A percentile compares a stretch with the other conserved stretches of the same genome.
These are phyloP conservation scores for Apodemia hepburni DNA, from an alignment of 2,888 invertebrate genomes.

Conservation along the genomic window DNA sequence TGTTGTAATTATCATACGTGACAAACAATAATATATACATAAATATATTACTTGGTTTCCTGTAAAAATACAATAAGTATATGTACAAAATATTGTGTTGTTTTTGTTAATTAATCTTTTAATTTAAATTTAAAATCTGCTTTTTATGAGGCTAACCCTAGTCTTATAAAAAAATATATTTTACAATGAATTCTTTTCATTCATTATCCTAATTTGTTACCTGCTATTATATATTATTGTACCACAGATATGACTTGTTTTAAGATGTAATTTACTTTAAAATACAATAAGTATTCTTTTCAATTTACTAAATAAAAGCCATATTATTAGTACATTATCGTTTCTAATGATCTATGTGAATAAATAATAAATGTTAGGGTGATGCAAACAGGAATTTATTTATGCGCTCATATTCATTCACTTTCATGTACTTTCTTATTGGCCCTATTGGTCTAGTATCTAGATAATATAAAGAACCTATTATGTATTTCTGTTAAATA, in stretches of 20 bases:
- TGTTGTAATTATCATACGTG: not conserved
- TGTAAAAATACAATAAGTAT: not conserved
- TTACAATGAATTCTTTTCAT: constrained; percentile 2
- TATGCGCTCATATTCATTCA: not conserved
- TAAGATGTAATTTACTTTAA: not conserved
- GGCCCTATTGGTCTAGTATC: not conserved
- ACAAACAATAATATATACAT: not conserved
- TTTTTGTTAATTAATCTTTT: constrained; percentile 4
- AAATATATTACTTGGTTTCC: not conserved
- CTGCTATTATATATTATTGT: constrained; percentile 3
- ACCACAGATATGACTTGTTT: constrained; percentile 2
- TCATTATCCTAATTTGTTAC: constrained; percentile 14
- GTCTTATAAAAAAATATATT: constrained; percentile 1
- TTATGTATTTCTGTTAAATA: not conserved
- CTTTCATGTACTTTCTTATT: not conserved
- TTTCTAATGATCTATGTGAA: constrained; percentile 12
- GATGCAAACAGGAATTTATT: not conserved
- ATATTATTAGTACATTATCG: constrained; percentile 15
- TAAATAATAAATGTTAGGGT: not conserved
- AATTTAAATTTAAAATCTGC: not conserved
- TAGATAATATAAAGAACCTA: not conserved
- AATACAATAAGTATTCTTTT: constrained; percentile 4
- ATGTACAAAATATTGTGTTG: not conserved
- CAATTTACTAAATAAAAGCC: constrained; percentile 13
- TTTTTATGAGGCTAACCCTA: constrained; percentile 18